phyloP scores from a whole-genome alignment of 1,140 invertebrate species.

The Eupeodes corollae region DNA sequence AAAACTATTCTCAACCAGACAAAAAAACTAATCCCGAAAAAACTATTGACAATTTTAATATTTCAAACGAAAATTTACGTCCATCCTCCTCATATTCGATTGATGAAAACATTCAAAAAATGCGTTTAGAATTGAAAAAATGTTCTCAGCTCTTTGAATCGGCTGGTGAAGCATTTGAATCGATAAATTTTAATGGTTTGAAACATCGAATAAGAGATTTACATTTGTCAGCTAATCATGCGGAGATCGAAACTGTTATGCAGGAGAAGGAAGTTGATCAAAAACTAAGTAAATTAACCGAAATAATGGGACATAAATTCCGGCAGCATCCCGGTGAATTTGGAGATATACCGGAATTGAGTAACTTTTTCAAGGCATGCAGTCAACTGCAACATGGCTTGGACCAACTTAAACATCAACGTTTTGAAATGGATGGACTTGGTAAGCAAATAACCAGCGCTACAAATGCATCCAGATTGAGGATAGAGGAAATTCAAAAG shows the following conservation, averaged over 20 bases:
- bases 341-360: constrained; percentile 32
- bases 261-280: constrained; percentile 23
- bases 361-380: constrained; percentile 26
- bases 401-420: constrained; percentile 20
- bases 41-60: neutral
- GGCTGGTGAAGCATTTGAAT: constrained; percentile 24
- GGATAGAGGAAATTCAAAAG: too few species aligned
- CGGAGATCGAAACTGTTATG: constrained; percentile 9
- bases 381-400: constrained; percentile 26
- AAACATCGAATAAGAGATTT: constrained; percentile 25
- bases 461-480: constrained; percentile 1
- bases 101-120: constrained; percentile 23
- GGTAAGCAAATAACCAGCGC: constrained; percentile 21
- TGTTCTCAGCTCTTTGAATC: constrained; percentile 27
- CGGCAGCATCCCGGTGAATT: constrained; percentile 31
- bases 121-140: constrained; percentile 20
- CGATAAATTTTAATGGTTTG: constrained; percentile 19
- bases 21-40: neutral
- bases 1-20: constrained; percentile 21
- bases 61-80: constrained; percentile 4
- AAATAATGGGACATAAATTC: constrained; percentile 19
- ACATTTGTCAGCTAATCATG: constrained; percentile 15
- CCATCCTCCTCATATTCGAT: constrained; percentile 12
- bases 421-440: constrained; percentile 15
- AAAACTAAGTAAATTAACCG: constrained; percentile 18